Evolutionary conservation across 2,113 vertebrate genomes (phyloP).

Genomic region (Gadus macrocephalus): DNA sequence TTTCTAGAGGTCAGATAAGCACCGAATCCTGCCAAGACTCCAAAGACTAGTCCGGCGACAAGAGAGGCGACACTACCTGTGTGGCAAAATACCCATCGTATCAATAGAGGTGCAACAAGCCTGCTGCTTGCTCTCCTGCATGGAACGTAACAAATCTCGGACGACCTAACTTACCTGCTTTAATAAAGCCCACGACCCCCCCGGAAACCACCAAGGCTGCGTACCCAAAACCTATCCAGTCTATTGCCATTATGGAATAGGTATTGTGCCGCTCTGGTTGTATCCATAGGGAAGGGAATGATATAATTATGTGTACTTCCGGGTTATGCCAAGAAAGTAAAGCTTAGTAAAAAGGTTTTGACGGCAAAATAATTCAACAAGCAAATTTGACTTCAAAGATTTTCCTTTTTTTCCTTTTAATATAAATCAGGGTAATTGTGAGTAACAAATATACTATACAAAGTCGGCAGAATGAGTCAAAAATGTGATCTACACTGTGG

Average conservation of each 20-base stretch:
- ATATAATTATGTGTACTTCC: too few species aligned
- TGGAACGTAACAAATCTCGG: neutral
- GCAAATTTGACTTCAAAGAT: too few species aligned
- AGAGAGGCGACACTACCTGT: conserved; percentile 84
- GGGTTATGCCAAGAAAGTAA: too few species aligned
- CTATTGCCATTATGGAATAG: conserved; percentile 69
- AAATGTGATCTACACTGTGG: too few species aligned
- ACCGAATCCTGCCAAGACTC: conserved; percentile 79
- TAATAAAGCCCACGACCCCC: conserved; percentile 80
- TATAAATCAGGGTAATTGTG: too few species aligned
- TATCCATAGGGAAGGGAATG: too few species aligned
- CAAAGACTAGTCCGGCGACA: conserved; percentile 83
- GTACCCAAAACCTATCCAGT: conserved; percentile 84
- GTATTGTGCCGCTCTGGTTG: too few species aligned
- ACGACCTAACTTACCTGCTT: conserved; percentile 76
- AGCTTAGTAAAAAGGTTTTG: too few species aligned
- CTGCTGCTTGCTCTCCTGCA: neutral
- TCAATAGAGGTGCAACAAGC: neutral
- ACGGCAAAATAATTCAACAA: too few species aligned
- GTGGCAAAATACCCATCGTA: neutral
- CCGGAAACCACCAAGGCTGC: conserved; percentile 80
- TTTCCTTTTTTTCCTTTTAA: too few species aligned
- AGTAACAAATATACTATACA: too few species aligned
- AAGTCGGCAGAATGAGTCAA: too few species aligned
- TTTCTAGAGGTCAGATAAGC: conserved; percentile 82